phyloP scores from a whole-genome alignment of 1,140 invertebrate genomes.

The Asobara japonica region DNA sequence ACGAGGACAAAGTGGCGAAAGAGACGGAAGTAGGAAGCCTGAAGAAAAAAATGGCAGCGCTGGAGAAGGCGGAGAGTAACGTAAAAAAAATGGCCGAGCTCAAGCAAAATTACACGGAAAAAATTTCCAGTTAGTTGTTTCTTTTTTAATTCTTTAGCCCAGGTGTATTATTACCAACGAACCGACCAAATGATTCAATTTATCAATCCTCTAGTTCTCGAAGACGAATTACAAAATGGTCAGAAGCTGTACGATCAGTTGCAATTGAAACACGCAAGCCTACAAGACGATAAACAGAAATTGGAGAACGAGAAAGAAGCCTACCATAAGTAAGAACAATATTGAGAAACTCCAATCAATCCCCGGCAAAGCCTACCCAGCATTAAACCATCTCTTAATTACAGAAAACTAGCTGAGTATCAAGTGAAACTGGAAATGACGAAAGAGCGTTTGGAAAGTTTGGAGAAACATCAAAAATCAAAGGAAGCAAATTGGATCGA shows the following conservation, averaged over 20 bases:
- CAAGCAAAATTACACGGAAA: slow-evolving; percentile 74
- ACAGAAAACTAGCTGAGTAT: slow-evolving; percentile 61
- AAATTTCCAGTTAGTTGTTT: slow-evolving; percentile 71
- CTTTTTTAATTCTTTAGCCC: background rate
- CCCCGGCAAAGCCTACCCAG: background rate
- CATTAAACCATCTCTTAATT: slow-evolving; percentile 16
- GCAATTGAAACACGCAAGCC: slow-evolving; percentile 80
- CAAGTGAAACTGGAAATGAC: slow-evolving; percentile 71
- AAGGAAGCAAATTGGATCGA: slow-evolving; percentile 70
- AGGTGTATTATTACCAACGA: slow-evolving; percentile 28
- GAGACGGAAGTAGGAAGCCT: slow-evolving; percentile 74
- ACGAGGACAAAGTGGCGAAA: slow-evolving; percentile 57
- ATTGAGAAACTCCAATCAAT: slow-evolving; percentile 13
- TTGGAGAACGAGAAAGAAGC: slow-evolving; percentile 81
- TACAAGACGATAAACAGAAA: slow-evolving; percentile 84
- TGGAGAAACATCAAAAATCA: slow-evolving; percentile 56
- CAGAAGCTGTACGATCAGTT: slow-evolving; percentile 82
- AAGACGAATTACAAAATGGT: slow-evolving; percentile 73
- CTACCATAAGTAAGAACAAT: slow-evolving; percentile 65
- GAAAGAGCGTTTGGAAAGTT: slow-evolving; percentile 36
- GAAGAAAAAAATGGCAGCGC: slow-evolving; percentile 72
- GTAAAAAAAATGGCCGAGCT: slow-evolving; percentile 74
- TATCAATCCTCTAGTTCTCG: slow-evolving; percentile 70
- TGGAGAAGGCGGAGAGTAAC: slow-evolving; percentile 71
- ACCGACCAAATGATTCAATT: slow-evolving; percentile 24